phyloP scores from a whole-genome alignment of 2,113 vertebrate genomes.

The Tupaia tana region DNA sequence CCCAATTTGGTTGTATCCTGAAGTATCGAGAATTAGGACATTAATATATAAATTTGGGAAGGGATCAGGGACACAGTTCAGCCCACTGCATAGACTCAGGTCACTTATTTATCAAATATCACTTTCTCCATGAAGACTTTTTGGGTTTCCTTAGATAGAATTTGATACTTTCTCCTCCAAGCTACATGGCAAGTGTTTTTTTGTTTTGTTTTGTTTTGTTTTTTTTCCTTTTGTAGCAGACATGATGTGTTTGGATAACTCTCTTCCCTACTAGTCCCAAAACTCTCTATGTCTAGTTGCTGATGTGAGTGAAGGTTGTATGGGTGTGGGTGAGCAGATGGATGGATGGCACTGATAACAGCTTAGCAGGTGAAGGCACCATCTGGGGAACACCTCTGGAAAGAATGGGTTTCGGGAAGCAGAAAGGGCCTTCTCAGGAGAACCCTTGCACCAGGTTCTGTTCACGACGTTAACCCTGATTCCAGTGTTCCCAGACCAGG shows the following conservation, averaged over 20 bases:
- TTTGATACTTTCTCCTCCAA: background rate
- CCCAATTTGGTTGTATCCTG: background rate
- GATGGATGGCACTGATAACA: background rate
- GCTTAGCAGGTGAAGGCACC: background rate
- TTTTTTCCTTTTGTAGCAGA: background rate
- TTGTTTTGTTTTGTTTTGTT: too few species aligned
- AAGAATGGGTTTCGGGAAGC: background rate
- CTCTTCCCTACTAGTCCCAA: background rate
- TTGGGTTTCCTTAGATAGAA: background rate
- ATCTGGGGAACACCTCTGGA: background rate
- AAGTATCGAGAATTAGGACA: background rate
- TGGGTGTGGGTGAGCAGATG: background rate
- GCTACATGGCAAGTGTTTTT: background rate
- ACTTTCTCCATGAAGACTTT: background rate
- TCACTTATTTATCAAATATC: background rate
- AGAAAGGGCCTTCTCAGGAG: background rate
- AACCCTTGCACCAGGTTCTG: too few species aligned
- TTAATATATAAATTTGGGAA: background rate
- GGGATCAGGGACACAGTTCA: background rate
- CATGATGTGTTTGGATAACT: background rate
- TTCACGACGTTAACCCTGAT: background rate
- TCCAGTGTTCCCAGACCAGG: background rate
- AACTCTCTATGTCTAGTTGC: background rate
- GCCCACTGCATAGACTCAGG: background rate
- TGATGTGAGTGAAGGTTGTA: background rate